Evolutionary conservation across 35 echinoderm and acorn worm genomes (phyloP).

Genomic region (Chiridota heheva): DNA sequence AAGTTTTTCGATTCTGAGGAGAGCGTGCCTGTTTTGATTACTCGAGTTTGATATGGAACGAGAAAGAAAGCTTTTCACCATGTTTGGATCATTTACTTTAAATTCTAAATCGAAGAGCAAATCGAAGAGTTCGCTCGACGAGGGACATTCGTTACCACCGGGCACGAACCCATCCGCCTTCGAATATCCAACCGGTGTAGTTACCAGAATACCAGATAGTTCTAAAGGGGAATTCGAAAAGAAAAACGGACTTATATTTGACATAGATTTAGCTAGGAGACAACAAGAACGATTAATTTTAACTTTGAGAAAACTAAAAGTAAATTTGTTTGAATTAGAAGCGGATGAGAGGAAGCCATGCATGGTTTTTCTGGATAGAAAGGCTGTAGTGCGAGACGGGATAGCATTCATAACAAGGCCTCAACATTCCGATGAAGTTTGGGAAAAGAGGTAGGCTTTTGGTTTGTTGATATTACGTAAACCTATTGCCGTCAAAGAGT

Average conservation of each 20-base stretch:
- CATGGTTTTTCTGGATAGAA: slow-evolving; percentile 70
- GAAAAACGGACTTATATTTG: slow-evolving; percentile 57
- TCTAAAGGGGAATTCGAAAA: slow-evolving; percentile 54
- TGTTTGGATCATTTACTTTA: slow-evolving; percentile 54
- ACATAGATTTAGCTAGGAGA: slow-evolving; percentile 71
- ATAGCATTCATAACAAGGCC: slow-evolving; percentile 75
- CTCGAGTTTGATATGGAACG: background rate
- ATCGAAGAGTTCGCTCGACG: slow-evolving; percentile 42
- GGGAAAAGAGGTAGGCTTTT: slow-evolving; percentile 61
- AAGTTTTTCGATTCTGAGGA: too few species aligned
- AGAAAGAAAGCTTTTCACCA: too few species aligned
- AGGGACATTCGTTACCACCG: slow-evolving; percentile 13
- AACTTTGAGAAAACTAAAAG: slow-evolving; percentile 87
- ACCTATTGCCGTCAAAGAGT: too few species aligned
- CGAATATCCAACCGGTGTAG: slow-evolving; percentile 65
- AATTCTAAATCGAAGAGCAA: slow-evolving; percentile 54
- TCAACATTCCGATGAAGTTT: slow-evolving; percentile 31
- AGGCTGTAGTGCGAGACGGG: slow-evolving; percentile 72
- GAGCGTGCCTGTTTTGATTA: too few species aligned
- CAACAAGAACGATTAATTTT: slow-evolving; percentile 90
- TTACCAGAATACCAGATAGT: slow-evolving; percentile 87
- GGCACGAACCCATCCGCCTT: slow-evolving; percentile 44
- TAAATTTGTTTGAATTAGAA: slow-evolving; percentile 81
- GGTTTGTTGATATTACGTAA: too few species aligned
- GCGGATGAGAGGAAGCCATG: slow-evolving; percentile 69